These are phyloP conservation scores for Magallana ariakensis DNA, from an alignment of 1,140 invertebrate species.

Conservation along the genomic window DNA sequence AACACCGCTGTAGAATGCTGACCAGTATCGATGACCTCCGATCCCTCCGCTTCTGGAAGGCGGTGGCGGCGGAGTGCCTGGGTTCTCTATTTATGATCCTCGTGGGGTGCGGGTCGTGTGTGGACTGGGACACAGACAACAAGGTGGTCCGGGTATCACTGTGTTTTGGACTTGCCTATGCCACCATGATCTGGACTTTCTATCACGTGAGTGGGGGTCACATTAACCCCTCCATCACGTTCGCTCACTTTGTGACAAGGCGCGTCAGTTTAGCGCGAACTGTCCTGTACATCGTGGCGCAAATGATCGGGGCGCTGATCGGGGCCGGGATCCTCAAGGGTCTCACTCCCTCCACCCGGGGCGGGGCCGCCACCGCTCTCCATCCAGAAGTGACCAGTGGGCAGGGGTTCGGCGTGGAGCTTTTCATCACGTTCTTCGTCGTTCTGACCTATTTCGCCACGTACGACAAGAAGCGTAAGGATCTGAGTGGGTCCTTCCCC, in stretches of 20 bases:
- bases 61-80: slow-evolving; percentile 86
- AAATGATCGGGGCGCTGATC: slow-evolving; percentile 86
- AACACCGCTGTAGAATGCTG: slow-evolving; percentile 68
- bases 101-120: slow-evolving; percentile 90
- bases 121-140: slow-evolving; percentile 69
- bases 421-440: slow-evolving; percentile 92
- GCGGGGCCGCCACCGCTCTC: slow-evolving; percentile 82
- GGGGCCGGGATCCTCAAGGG: slow-evolving; percentile 87
- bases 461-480: slow-evolving; percentile 88
- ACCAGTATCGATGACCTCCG: slow-evolving; percentile 72
- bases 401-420: slow-evolving; percentile 91
- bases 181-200: slow-evolving; percentile 80
- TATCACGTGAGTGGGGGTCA: slow-evolving; percentile 93
- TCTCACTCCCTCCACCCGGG: slow-evolving; percentile 82
- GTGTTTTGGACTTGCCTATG: slow-evolving; percentile 75
- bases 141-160: slow-evolving; percentile 68
- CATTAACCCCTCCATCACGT: slow-evolving; percentile 92
- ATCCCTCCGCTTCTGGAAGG: slow-evolving; percentile 64
- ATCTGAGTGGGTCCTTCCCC: slow-evolving; percentile 92
- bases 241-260: slow-evolving; percentile 84
- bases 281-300: slow-evolving; percentile 74
- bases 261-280: slow-evolving; percentile 75
- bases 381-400: slow-evolving; percentile 59
- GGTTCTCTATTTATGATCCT: slow-evolving; percentile 92
- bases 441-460: slow-evolving; percentile 93